Evolutionary conservation across 2,888 invertebrate species (phyloP).

Genomic region (Synanthedon tipuliformis): DNA sequence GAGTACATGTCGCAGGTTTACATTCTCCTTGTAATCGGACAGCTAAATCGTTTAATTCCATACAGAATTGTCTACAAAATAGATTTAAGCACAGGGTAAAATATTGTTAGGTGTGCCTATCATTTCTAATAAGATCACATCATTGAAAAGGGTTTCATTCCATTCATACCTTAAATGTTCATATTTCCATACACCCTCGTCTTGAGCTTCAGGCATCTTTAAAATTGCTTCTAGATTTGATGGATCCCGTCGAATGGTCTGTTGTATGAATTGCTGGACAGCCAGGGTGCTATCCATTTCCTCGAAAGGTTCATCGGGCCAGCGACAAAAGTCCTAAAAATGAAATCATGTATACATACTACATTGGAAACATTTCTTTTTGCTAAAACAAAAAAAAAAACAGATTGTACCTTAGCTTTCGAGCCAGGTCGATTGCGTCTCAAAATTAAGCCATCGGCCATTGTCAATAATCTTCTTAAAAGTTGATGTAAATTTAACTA

Average conservation of each 20-base stretch:
- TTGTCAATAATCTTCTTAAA: conserved; percentile 22
- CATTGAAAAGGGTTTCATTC: conserved; percentile 7
- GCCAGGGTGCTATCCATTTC: conserved; percentile 99
- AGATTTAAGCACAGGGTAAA: neutral
- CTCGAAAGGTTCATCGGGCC: conserved; percentile 98
- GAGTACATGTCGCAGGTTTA: conserved; percentile 95
- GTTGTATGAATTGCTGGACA: conserved; percentile 99
- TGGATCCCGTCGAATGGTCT: conserved; percentile 93
- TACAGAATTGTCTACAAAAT: conserved; percentile 89
- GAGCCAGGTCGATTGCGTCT: conserved; percentile 93
- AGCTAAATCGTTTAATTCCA: conserved; percentile 99
- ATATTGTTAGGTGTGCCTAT: neutral
- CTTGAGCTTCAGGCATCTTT: conserved; percentile 96
- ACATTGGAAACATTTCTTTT: neutral
- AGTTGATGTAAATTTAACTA: too few species aligned
- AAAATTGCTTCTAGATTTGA: conserved; percentile 94
- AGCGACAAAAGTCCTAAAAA: conserved; percentile 91
- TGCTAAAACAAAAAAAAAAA: conserved; percentile 1
- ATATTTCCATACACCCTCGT: conserved; percentile 99
- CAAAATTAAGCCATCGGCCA: conserved; percentile 87
- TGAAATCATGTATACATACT: neutral
- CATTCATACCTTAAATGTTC: conserved; percentile 87
- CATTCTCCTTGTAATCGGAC: conserved; percentile 96
- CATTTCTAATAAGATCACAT: neutral
- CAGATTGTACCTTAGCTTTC: conserved; percentile 79